Conservation (phyloP, 2,113 vertebrate species). For the Axis porcinus region DNA sequence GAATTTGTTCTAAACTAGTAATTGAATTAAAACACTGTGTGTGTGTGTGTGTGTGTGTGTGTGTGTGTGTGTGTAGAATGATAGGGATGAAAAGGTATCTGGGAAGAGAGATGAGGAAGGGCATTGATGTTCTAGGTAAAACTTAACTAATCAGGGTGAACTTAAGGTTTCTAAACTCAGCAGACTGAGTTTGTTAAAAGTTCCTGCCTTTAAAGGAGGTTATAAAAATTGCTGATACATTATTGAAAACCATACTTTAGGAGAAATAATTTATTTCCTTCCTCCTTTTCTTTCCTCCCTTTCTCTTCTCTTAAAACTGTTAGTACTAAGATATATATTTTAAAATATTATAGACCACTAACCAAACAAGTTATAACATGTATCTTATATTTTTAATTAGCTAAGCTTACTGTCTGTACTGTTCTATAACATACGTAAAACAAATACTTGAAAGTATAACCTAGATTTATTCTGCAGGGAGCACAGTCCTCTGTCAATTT, state of each 20-base stretch:
- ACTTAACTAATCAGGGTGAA: not conserved
- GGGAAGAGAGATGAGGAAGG: not conserved
- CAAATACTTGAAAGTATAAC: constrained; percentile 9
- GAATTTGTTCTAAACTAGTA: constrained; percentile 7
- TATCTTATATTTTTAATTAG: constrained; percentile 14
- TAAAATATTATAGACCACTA: constrained; percentile 10
- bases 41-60: not conserved
- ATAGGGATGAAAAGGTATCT: not conserved
- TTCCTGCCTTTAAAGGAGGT: constrained; percentile 1
- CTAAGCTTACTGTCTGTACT: not conserved
- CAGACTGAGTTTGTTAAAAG: not conserved
- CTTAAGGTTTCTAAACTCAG: not conserved
- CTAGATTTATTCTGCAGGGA: not conserved
- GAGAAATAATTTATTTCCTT: constrained; percentile 13
- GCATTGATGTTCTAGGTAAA: not conserved
- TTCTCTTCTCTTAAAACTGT: not conserved
- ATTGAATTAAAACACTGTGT: not conserved
- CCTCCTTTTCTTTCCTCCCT: not conserved
- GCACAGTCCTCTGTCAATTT: not conserved
- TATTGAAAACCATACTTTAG: constrained; percentile 29
- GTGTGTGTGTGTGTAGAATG: not conserved
- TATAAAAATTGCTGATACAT: not conserved
- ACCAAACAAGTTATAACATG: not conserved
- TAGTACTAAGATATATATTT: not conserved
- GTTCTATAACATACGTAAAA: not conserved